Percentiles rank a stretch among this genome's conserved stretches.
Evolutionary conservation across 2,113 vertebrate genomes (phyloP).

Genomic region (Oreocharis arfaki): DNA sequence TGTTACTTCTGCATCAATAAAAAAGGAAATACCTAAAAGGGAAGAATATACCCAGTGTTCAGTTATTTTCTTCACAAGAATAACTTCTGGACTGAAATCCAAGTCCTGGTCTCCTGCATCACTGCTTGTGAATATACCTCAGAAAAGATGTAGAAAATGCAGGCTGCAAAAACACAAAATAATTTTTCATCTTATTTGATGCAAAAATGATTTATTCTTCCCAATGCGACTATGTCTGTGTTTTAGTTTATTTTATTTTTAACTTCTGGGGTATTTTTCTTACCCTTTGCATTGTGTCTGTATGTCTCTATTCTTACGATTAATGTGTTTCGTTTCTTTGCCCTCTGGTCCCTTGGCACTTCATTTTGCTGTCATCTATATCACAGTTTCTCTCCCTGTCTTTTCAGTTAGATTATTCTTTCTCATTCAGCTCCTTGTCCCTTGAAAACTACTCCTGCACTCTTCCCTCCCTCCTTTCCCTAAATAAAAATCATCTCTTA

Average conservation of each 20-base stretch:
- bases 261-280: background rate
- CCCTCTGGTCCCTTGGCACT: background rate
- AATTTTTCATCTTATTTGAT: background rate
- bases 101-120: background rate
- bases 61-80: background rate
- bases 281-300: background rate
- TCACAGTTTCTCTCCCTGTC: background rate
- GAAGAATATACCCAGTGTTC: background rate
- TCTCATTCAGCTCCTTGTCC: background rate
- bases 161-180: background rate
- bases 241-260: background rate
- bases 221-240: too few relatives aligned
- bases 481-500: background rate
- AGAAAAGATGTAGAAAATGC: background rate
- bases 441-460: background rate
- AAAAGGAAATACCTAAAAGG: constrained; percentile 42
- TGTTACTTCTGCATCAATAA: constrained; percentile 43
- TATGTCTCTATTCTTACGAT: background rate
- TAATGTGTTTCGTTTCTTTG: background rate
- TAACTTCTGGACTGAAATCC: background rate
- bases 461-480: background rate
- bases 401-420: background rate
- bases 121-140: background rate
- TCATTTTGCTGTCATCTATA: background rate
- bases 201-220: background rate